phyloP scores from a whole-genome alignment of 2,888 invertebrate species.

The Pediacus dermestoides region DNA sequence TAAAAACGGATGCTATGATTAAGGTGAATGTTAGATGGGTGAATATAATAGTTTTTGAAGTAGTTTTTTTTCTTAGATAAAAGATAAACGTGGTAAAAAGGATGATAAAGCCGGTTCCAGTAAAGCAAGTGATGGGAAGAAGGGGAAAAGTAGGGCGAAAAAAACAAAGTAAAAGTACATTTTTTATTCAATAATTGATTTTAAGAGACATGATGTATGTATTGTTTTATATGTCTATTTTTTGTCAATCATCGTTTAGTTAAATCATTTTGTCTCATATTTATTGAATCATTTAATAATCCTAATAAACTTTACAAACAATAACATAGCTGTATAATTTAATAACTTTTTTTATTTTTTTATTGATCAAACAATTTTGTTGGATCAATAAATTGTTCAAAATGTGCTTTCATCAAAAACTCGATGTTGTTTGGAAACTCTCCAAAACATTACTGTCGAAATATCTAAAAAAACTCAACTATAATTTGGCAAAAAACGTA shows the following conservation, averaged over 20 bases:
- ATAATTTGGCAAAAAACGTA: slow-evolving; percentile 4
- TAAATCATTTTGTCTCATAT: background rate
- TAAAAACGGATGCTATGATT: slow-evolving; percentile 73
- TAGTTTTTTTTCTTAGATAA: slow-evolving; percentile 16
- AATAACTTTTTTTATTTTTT: slow-evolving; percentile 1
- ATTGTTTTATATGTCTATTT: slow-evolving; percentile 7
- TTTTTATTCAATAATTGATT: too few relatives aligned
- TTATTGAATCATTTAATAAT: slow-evolving; percentile 12
- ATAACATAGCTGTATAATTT: too few relatives aligned
- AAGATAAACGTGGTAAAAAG: slow-evolving; percentile 15
- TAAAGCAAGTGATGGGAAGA: slow-evolving; percentile 17
- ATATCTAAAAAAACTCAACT: background rate
- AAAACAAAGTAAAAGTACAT: slow-evolving; percentile 9
- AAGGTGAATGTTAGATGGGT: slow-evolving; percentile 55
- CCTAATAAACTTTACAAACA: slow-evolving; percentile 2
- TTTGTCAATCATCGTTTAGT: slow-evolving; percentile 12
- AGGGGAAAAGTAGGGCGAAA: slow-evolving; percentile 15
- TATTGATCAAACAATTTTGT: slow-evolving; percentile 3
- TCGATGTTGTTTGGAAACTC: slow-evolving; percentile 19
- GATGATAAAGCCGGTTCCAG: slow-evolving; percentile 16
- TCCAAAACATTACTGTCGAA: slow-evolving; percentile 3
- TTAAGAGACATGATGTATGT: too few relatives aligned
- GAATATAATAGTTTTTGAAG: background rate
- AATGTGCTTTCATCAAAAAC: slow-evolving; percentile 24
- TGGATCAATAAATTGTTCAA: slow-evolving; percentile 4